A percentile compares a stretch with the other conserved stretches of the same genome.
These are phyloP conservation scores for Phenganax subtilis DNA, from an alignment of 92 coral and sea anemone species.

Conservation along the genomic window DNA sequence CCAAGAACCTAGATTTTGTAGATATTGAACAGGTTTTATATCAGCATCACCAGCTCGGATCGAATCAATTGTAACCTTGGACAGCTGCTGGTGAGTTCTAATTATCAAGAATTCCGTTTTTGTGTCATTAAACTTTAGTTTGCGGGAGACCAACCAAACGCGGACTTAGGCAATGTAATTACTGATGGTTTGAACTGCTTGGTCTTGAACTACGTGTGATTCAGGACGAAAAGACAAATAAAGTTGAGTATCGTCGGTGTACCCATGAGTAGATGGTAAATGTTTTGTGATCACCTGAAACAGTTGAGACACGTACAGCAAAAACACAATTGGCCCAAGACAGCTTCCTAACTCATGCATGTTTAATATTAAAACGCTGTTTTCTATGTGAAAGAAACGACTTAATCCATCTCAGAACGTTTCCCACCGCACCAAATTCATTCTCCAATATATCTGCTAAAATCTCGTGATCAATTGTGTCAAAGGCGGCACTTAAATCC, in stretches of 20 bases:
- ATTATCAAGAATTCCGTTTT: conserved; percentile 39
- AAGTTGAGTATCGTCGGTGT: conserved; percentile 46
- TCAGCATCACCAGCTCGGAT: conserved; percentile 30
- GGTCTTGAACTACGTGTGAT: conserved; percentile 33
- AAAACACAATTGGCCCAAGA: background rate
- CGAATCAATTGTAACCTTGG: conserved; percentile 37
- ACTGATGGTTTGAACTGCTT: conserved; percentile 34
- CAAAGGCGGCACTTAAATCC: background rate
- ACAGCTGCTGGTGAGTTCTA: conserved; percentile 44
- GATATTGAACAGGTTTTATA: conserved; percentile 31
- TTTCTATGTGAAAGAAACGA: background rate
- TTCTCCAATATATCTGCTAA: background rate
- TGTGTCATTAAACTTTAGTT: too few relatives aligned
- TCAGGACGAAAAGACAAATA: conserved; percentile 43
- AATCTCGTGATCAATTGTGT: background rate
- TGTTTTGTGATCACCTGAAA: conserved; percentile 26
- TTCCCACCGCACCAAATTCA: background rate
- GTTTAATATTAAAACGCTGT: background rate
- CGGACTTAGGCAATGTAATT: conserved; percentile 38
- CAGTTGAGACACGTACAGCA: conserved; percentile 1
- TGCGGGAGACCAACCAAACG: conserved; percentile 25
- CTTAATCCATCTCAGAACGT: background rate
- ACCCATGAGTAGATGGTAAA: conserved; percentile 36
- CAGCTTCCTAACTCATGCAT: background rate
- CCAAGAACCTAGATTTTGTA: conserved; percentile 48